Percentiles rank a stretch among this genome's conserved stretches.
Evolutionary conservation across 1,140 invertebrate genomes (phyloP).

Genomic region (Lordiphosa clarofinis): DNA sequence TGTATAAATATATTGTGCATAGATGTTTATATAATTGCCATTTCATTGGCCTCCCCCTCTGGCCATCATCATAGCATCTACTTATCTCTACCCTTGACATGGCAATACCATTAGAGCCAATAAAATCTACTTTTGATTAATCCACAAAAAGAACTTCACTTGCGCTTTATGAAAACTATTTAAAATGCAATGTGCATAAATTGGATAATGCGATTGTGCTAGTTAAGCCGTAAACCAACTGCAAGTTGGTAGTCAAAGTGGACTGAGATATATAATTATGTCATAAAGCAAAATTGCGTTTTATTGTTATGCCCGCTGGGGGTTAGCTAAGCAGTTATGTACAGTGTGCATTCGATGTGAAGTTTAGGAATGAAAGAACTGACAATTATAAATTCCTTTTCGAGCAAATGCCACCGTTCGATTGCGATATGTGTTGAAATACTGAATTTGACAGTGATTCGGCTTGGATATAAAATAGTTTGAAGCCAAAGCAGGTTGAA

Average conservation of each 20-base stretch:
- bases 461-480: no score
- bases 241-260: slow-evolving; percentile 10
- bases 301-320: slow-evolving; percentile 15
- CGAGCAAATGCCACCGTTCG: no score
- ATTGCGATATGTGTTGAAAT: no score
- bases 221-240: slow-evolving; percentile 12
- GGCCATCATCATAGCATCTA: slow-evolving; percentile 24
- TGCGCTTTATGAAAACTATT: slow-evolving; percentile 48
- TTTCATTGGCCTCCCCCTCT: slow-evolving; percentile 22
- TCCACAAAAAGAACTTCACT: slow-evolving; percentile 1
- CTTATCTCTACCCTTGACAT: slow-evolving; percentile 17
- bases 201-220: slow-evolving; percentile 12
- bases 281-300: slow-evolving; percentile 40
- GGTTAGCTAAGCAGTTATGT: slow-evolving; percentile 14
- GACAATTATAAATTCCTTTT: no score
- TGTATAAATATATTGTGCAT: slow-evolving; percentile 7
- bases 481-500: no score
- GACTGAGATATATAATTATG: slow-evolving; percentile 48
- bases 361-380: no score
- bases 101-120: slow-evolving; percentile 41
- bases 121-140: slow-evolving; percentile 7
- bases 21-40: slow-evolving; percentile 45
- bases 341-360: slow-evolving; percentile 9
- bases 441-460: no score
- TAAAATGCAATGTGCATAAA: slow-evolving; percentile 41